phyloP scores from a whole-genome alignment of 2,888 invertebrate genomes.

The Pachymerium ferrugineum region DNA sequence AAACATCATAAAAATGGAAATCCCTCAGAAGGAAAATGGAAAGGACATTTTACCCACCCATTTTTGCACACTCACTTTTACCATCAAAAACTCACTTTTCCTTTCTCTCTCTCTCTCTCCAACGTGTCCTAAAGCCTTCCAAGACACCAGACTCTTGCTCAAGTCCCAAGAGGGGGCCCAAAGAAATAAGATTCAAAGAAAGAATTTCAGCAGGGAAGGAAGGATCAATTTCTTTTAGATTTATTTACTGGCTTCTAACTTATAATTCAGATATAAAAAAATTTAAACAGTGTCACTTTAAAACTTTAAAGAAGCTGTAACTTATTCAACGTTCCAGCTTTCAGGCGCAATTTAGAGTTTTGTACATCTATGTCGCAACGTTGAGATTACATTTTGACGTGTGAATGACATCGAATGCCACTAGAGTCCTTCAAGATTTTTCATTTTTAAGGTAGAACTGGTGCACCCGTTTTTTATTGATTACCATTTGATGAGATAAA shows the following conservation, averaged over 20 bases:
- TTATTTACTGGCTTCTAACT: not conserved
- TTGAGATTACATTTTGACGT: no score
- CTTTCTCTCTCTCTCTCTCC: not conserved
- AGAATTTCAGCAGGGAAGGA: not conserved
- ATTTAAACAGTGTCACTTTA: no score
- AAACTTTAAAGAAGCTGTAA: no score
- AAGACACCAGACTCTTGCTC: not conserved
- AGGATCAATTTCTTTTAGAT: no score
- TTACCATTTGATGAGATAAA: not conserved
- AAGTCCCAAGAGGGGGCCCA: not conserved
- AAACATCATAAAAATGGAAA: no score
- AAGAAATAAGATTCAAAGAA: not conserved
- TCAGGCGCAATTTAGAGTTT: no score
- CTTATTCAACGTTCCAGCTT: no score
- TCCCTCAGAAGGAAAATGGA: not conserved
- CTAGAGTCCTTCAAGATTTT: no score
- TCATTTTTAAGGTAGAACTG: no score
- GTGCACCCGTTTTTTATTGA: no score
- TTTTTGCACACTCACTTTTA: not conserved
- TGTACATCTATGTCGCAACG: no score
- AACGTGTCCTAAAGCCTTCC: constrained; percentile 10
- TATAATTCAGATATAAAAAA: not conserved
- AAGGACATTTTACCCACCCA: constrained; percentile 5
- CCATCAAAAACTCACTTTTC: constrained; percentile 21
- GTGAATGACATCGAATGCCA: no score